Percentiles rank a stretch among this genome's conserved stretches.
Conservation (phyloP, 2,113 vertebrate genomes). For the Vulpes lagopus region DNA sequence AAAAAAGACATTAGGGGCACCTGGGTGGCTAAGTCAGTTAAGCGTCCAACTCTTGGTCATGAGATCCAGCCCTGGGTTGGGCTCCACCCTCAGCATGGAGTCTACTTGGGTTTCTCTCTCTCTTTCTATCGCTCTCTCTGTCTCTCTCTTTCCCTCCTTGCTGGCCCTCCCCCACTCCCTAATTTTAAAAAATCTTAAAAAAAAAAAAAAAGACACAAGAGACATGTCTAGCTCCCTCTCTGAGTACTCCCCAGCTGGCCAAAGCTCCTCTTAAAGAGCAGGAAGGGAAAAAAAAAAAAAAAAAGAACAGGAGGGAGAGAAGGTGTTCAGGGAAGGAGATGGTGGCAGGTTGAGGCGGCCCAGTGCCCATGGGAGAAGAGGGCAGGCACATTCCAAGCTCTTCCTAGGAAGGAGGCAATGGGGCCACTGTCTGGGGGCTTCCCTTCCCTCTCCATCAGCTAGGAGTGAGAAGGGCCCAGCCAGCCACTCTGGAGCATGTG, state of each 20-base stretch:
- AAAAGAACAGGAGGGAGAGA: not conserved
- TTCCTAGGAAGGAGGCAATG: not conserved
- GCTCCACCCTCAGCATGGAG: not conserved
- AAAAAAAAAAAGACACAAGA: not conserved
- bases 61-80: not conserved
- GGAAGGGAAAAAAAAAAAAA: no score
- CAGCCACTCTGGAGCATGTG: not conserved
- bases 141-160: not conserved
- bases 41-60: not conserved
- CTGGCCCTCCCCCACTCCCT: no score
- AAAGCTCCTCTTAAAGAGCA: not conserved
- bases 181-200: not conserved
- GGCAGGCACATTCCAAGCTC: not conserved
- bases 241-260: not conserved
- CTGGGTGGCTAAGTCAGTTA: not conserved
- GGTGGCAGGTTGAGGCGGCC: no score
- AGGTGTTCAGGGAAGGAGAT: not conserved
- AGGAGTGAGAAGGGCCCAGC: not conserved
- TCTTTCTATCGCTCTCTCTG: not conserved
- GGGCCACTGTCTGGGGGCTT: not conserved
- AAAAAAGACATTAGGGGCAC: not conserved
- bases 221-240: not conserved
- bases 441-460: not conserved
- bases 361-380: not conserved
- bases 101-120: not conserved